phyloP scores from a whole-genome alignment of 2,113 vertebrate genomes.

The Notechis scutatus region DNA sequence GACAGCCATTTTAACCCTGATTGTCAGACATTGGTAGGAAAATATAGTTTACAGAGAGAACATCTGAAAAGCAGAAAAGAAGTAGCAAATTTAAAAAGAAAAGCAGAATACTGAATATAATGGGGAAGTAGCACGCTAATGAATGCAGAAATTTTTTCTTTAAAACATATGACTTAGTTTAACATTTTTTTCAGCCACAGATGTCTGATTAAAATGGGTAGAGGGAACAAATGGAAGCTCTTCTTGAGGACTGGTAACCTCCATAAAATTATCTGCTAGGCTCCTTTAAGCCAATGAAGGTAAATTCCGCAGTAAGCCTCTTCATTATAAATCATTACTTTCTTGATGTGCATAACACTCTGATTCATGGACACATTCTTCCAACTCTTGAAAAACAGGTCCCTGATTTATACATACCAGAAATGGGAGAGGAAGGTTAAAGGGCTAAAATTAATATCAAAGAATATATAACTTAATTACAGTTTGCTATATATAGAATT shows the following conservation, averaged over 20 bases:
- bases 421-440: conserved; percentile 3
- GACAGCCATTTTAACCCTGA: not conserved
- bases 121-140: not conserved
- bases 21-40: not conserved
- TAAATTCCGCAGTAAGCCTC: not conserved
- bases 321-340: fast-evolving
- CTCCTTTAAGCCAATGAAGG: not conserved
- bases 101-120: not conserved
- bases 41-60: not conserved
- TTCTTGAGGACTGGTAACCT: not conserved
- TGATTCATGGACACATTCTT: not conserved
- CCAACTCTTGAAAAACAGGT: not conserved
- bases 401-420: fast-evolving
- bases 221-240: not conserved
- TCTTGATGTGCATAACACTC: not conserved
- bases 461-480: not conserved
- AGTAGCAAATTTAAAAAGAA: not conserved
- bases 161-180: not conserved
- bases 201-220: not conserved
- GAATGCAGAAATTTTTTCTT: not conserved
- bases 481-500: not conserved
- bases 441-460: not conserved
- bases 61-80: not conserved
- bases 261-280: not conserved
- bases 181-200: not conserved